These are phyloP conservation scores for Tor tambroides DNA, from an alignment of 2,113 vertebrate species.

Conservation along the genomic window DNA sequence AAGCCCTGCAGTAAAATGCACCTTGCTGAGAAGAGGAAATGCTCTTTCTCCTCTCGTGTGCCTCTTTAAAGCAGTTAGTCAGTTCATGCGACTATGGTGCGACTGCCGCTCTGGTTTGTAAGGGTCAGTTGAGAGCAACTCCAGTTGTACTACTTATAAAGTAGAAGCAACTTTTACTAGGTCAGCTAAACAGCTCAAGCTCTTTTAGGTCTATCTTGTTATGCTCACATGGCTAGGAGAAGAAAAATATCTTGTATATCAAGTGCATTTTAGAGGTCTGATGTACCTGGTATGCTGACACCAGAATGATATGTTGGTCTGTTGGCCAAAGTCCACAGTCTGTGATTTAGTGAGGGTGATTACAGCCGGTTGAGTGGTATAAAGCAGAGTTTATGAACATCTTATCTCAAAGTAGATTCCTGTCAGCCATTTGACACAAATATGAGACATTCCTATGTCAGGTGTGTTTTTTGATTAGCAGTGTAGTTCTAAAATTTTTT, in stretches of 20 bases:
- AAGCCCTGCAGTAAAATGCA: constrained; percentile 9
- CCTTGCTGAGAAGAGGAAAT: neutral
- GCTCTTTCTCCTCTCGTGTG: neutral
- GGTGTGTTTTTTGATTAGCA: constrained; percentile 76
- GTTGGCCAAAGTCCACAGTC: constrained; percentile 22
- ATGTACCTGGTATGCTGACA: constrained; percentile 1
- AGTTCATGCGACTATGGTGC: constrained; percentile 15
- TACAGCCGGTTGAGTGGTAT: neutral
- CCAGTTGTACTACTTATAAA: neutral
- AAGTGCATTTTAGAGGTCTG: neutral
- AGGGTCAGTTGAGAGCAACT: constrained; percentile 14
- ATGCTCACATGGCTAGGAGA: constrained; percentile 2
- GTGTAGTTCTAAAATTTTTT: constrained; percentile 56
- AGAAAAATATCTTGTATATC: constrained; percentile 25
- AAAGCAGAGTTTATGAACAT: neutral
- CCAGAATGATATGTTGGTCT: constrained; percentile 32
- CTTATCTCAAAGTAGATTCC: constrained; percentile 14
- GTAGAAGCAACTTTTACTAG: constrained; percentile 13
- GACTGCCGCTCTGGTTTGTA: constrained; percentile 3
- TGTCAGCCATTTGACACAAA: constrained; percentile 52
- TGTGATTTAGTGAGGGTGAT: constrained; percentile 12
- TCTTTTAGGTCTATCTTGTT: constrained; percentile 14
- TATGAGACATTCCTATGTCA: constrained; percentile 70
- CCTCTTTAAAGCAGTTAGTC: constrained; percentile 16
- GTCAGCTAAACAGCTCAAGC: neutral